These are phyloP conservation scores for Glyptemys insculpta DNA, from an alignment of 2,797 vertebrate species.

Conservation along the genomic window DNA sequence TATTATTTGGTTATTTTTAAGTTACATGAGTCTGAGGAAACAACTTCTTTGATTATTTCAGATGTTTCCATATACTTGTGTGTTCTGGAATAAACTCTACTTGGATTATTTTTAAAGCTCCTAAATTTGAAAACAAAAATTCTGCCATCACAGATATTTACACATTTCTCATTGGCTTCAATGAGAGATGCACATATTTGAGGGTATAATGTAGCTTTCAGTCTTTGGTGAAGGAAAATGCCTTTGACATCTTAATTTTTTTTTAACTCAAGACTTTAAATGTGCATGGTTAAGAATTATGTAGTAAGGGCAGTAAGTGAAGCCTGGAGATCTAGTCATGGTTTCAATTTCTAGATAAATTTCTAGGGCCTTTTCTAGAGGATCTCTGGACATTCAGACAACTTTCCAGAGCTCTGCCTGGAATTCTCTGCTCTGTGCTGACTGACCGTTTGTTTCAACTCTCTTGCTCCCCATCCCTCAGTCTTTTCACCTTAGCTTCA, in stretches of 20 bases:
- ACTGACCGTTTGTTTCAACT: background rate
- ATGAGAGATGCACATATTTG: background rate
- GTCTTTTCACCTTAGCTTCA: background rate
- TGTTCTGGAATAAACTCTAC: constrained; percentile 53
- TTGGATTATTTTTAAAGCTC: constrained; percentile 36
- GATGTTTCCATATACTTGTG: background rate
- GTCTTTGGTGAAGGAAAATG: background rate
- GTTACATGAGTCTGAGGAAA: background rate
- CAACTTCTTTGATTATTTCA: background rate
- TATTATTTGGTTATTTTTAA: background rate
- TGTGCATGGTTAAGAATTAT: background rate
- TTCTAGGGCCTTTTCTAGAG: background rate
- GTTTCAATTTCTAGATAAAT: background rate
- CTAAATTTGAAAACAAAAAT: constrained; percentile 18
- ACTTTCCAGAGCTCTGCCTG: background rate
- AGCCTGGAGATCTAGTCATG: background rate
- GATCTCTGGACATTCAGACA: background rate
- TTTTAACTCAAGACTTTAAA: background rate
- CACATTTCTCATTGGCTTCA: constrained; percentile 6
- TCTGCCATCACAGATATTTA: constrained; percentile 62
- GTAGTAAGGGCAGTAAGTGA: background rate
- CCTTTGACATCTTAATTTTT: background rate
- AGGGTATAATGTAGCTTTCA: background rate
- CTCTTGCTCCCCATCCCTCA: background rate
- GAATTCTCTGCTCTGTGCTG: background rate